Base-by-base conservation (phyloP, 2,888 invertebrate genomes). In the Netelia virgata region DNA sequence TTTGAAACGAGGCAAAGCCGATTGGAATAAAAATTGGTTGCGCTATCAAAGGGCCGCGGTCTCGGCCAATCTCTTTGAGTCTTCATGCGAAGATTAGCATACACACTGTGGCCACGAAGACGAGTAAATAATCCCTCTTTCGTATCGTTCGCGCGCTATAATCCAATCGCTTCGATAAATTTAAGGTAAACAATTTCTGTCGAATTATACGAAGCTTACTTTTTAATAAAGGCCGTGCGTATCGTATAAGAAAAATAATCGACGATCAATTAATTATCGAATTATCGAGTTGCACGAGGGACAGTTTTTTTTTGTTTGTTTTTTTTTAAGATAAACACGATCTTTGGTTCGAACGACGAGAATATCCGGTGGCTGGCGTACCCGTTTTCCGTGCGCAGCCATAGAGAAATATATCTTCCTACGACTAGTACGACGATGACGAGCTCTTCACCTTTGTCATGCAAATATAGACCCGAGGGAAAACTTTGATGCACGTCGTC, bases 1-100 rank as follows among this genome's bases (percentile, higher is more conserved):
- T 80, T 77, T 80, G 61, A 72, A 55, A 20, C 57, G 63, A 76
- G 53, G 72, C 66, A 76, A 84, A 80, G 76, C 80, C 80, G 80
- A 84, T 84, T 72, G 75, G 47, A 57, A 47, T 64, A 84, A 68
- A 68, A 68, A 76, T 68, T 75, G 53, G n/a, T 28, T 57, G 68
- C 57, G 63, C 79, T 61, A 36, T 53, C 79, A 28, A 28, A 28
- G 28, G 28, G 28, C 2, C 28, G 5, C 18, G n/a, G 2, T 18
- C 16, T 9, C 9, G 14, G 11, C 47, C 2, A 10, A 47, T 11
- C 57, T 57, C 18, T 57, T 57, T 18, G 16, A 2, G 18, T 57
- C 9, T 57, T 57, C 57, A 20, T 57, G 18, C 57, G 18, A 18
- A 18, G 57, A 16, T 57, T n/a, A 57, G 14, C 53, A 16, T 53